phyloP scores from a whole-genome alignment of 2,113 vertebrate species.

The western clawed frog (Xenopus tropicalis) region UCB_Xtro_10.0 CM004444.2:5503001-5503500 shows the following conservation, averaged over 20 bases:
- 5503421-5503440: no score
- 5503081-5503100: neutral
- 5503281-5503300: neutral
- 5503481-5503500: no score
- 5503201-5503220: neutral
- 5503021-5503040: neutral
- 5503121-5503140: neutral
- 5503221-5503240: neutral
- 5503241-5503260: neutral
- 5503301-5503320: no score
- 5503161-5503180: neutral
- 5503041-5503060: neutral
- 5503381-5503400: no score
- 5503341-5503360: no score
- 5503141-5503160: neutral
- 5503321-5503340: no score
- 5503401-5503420: no score
- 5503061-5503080: neutral
- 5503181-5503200: neutral
- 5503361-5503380: no score
- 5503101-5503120: neutral
- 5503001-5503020: neutral
- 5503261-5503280: neutral
- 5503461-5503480: no score
- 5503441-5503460: no score